Base-by-base conservation (phyloP, 1,140 invertebrate species). In the Drosophila gunungcola region DNA sequence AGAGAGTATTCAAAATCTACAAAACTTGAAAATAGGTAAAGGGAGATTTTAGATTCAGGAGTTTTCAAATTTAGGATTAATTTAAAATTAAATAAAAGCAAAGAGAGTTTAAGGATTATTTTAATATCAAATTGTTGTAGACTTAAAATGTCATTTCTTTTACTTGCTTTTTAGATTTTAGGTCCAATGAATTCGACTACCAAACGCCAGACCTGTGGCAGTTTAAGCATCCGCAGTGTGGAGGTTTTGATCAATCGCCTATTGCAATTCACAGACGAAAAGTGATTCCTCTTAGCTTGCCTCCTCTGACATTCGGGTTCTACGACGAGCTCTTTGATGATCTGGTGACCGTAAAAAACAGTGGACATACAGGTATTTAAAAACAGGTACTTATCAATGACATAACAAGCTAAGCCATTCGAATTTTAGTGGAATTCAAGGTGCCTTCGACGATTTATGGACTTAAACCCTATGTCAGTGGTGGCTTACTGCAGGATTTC, bases 401-500 rank as follows among this genome's bases (percentile, higher is more conserved):
- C 36, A 11, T 21, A 1, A 0, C 3, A 2, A 36, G n/a, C 4
- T 29, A 13, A 41, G 34, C 6, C 3, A 55, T 27, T 10, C 12
- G 21, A 16, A n/a, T 36, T 1, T 3, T 25, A 84, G 84, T 80
- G 39, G 73, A 89, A 6, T 89, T 89, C 27, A 42, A 32, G 9
- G 63, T 89, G 4, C 84, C 84, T 1, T 21, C 80, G 3, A 89
- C 84, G 3, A 43, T 57, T 6, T 68, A 53, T 25, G 84, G 84
- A 0, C 42, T 67, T 1, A 65, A 45, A 13, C 84, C 84, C 9
- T 89, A 55, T 62, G 27, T 89, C 3, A 74, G 73, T 1, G 84
- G 84, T 9, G 91, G 81, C 3, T 62, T 85, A 3, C 21, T 92
- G 27, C 39, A 7, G 1, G 72, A 88, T 9, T 91, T 92, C 68